phyloP scores from a whole-genome alignment of 1,140 invertebrate species.

The Euschistus heros region DNA sequence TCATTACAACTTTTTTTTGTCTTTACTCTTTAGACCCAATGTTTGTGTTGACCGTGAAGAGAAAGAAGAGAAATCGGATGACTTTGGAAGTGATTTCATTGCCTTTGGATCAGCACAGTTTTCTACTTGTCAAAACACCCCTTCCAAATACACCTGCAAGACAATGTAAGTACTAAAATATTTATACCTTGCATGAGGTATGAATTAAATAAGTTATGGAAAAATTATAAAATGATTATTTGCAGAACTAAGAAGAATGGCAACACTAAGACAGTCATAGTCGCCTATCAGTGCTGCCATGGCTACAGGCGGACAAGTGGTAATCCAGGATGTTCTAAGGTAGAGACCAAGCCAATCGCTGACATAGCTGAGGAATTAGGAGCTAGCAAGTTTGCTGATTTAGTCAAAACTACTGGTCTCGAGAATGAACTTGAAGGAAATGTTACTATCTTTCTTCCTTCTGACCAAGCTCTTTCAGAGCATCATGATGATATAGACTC shows the following conservation, averaged over 20 bases:
- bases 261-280: constrained; percentile 19
- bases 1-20: neutral
- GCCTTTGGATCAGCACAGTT: constrained; percentile 23
- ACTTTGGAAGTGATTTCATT: constrained; percentile 15
- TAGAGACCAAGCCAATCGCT: constrained; percentile 22
- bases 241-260: constrained; percentile 18
- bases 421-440: constrained; percentile 18
- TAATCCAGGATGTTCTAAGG: constrained; percentile 10
- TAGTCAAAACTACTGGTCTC: constrained; percentile 17
- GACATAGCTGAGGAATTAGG: constrained; percentile 20
- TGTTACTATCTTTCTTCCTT: constrained; percentile 23
- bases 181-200: neutral
- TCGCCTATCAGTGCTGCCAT: constrained; percentile 20
- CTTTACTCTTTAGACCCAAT: constrained; percentile 20
- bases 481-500: neutral
- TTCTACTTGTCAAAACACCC: constrained; percentile 23
- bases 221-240: neutral
- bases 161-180: constrained; percentile 20
- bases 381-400: constrained; percentile 15
- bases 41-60: constrained; percentile 20
- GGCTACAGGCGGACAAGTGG: constrained; percentile 11
- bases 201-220: no score
- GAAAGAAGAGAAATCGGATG: constrained; percentile 19
- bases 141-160: constrained; percentile 26
- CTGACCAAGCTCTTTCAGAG: constrained; percentile 5